Evolutionary conservation across 1,140 invertebrate species (phyloP).

Genomic region (Plectus sambesii): DNA sequence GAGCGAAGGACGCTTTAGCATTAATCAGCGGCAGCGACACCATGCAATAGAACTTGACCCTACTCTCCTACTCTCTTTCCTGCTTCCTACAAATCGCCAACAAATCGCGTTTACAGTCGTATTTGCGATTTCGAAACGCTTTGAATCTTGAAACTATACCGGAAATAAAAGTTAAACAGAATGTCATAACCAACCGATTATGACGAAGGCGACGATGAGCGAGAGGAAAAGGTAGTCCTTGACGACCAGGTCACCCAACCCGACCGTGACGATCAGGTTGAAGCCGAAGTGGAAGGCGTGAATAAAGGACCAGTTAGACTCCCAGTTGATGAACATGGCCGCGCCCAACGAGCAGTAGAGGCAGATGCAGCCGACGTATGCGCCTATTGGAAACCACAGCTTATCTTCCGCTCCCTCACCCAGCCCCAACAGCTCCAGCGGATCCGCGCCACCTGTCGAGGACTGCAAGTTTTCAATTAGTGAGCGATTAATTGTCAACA

Average conservation of each 20-base stretch:
- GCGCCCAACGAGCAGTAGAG: slow-evolving; percentile 45
- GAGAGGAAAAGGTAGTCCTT: slow-evolving; percentile 44
- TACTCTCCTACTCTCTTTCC: too few species aligned
- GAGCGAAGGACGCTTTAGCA: too few species aligned
- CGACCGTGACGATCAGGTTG: slow-evolving; percentile 44
- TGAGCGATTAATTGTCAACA: too few species aligned
- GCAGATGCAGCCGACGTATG: slow-evolving; percentile 43
- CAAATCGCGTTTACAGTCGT: too few species aligned
- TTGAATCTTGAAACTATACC: too few species aligned
- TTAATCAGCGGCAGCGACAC: too few species aligned
- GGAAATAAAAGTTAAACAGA: too few species aligned
- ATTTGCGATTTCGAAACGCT: too few species aligned
- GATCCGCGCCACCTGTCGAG: too few species aligned
- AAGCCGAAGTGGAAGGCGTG: slow-evolving; percentile 46
- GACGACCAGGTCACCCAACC: slow-evolving; percentile 41
- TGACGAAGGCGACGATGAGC: slow-evolving; percentile 44
- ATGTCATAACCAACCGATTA: slow-evolving; percentile 11
- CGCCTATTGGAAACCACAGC: slow-evolving; percentile 44
- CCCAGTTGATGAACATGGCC: slow-evolving; percentile 42
- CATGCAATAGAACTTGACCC: too few species aligned
- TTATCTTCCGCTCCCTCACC: slow-evolving; percentile 41
- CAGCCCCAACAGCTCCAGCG: slow-evolving; percentile 35
- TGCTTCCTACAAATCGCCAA: too few species aligned
- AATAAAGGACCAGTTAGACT: slow-evolving; percentile 32
- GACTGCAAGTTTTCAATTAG: too few species aligned